Base-by-base conservation (phyloP, 2,888 invertebrate species). In the Linyphia triangularis region DNA sequence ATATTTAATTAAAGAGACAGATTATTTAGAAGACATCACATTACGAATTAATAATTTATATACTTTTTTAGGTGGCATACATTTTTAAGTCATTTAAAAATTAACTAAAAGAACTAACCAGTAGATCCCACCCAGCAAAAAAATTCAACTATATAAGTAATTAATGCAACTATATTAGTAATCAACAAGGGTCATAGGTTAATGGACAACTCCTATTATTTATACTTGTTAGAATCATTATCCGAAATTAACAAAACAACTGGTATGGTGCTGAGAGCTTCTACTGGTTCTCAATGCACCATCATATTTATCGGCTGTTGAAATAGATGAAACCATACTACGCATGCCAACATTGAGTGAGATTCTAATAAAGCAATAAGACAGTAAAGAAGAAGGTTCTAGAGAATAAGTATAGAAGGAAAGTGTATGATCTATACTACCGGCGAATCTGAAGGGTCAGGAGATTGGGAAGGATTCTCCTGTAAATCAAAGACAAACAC, bases 401-500 rank as follows among this genome's bases (percentile, higher is more conserved):
- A 81, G 79, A 89, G 90, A 90, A 83, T 85, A 88, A 61, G 79
- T 77, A 65, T 51, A 63, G 40, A 90, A 89, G 89, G 86, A 91
- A 91, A 72, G 40, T 65, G 83, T 77, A 70, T 51, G 16, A 70
- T 77, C 75, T 89, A 89, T 88, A 92, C 92, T 92, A 92, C 92
- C 92, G 91, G 91, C 90, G 90, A 90, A 90, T 91, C 90, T 82
- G 90, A 85, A 89, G 89, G 89, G 90, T 90, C 86, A 90, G 91
- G 90, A 89, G 90, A 89, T 89, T 88, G 84, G 83, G 91, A 85
- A 90, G 90, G 90, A 90, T 90, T 90, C 89, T 91, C 91, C 91
- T 91, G 91, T 72, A 91, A 91, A 90, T 86, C 73, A 88, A 79
- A 90, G 78, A 84, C 57, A 89, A n/a, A 51, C 51, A 51, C 51